Evolutionary conservation across 1,140 invertebrate species (phyloP), one percentile per base, ranked within the genome.

Genomic region (Achatina immaculata): DNA sequence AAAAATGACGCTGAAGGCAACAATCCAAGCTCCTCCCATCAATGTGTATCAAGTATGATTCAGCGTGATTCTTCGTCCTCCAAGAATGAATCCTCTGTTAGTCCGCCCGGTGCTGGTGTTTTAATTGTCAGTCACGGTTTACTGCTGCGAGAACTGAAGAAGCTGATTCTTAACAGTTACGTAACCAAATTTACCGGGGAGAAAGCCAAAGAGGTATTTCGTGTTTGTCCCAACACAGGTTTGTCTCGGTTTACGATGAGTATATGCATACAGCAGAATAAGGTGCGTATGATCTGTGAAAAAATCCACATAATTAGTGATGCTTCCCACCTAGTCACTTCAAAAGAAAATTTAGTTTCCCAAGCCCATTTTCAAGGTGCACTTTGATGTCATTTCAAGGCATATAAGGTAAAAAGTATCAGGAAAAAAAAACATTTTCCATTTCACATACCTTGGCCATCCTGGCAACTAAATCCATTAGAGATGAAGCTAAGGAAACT

Each of bases 121-220:
- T 31, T 80, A 38, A 72, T 80, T 66, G 78, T 72, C 16, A 80
- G 78, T 34, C 78, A 80, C 40, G 78, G 78, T 6, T 45, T 80
- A 16, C 48, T 71, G 6, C 68, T 80, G 1, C 40, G 68, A n/a
- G 78, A 80, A 45, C 24, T 80, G n/a, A 80, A 51, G 9, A 31
- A 19, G 3, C n/a, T 80, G 31, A 48, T 80, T 34, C 66, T 80
- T 6, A 24, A 58, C n/a, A 36, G 48, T 19, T 80, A 43, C 78
- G 19, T 0, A 0, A 45, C 43, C 1, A 38, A 71, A 28, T 31
- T 80, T 14, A 28, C 16, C 1, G 78, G 48, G 11, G 16, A 36
- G 0, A 36, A 24, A 9, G 48, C 68, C 7, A 16, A 7, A 16
- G 48, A 71, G 31, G 68, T 45, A 6, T 28, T 9, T 9, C n/a